A percentile compares a stretch with the other conserved stretches of the same genome.
Conservation (phyloP, 2,797 vertebrate genomes). For the Bryconaethiops microstoma region DNA sequence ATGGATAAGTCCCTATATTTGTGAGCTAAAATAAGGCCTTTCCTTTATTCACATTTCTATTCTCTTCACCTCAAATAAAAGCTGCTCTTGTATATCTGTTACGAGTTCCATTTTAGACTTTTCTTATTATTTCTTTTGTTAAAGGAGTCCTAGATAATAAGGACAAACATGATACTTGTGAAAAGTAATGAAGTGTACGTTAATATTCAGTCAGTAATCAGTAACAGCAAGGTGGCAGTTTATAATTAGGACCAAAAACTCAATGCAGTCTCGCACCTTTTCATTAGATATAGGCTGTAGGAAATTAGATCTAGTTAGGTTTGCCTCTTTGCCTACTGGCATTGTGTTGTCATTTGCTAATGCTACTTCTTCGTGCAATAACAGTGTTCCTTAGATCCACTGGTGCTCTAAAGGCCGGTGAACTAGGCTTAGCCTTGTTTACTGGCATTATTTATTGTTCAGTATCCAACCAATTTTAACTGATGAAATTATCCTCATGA, state of each 20-base stretch:
- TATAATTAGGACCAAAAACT: conserved; percentile 46
- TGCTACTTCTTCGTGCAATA: conserved; percentile 46
- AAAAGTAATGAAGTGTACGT: conserved; percentile 13
- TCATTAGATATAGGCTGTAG: conserved; percentile 37
- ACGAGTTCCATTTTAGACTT: conserved; percentile 4
- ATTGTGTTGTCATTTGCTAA: conserved; percentile 29
- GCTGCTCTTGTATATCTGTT: conserved; percentile 36
- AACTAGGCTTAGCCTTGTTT: conserved; percentile 34
- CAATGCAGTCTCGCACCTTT: conserved; percentile 33
- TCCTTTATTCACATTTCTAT: conserved; percentile 4
- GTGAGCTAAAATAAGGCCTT: conserved; percentile 5
- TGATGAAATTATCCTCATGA: conserved; percentile 21
- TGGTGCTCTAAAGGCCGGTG: conserved; percentile 44
- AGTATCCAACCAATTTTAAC: conserved; percentile 32
- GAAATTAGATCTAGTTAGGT: conserved; percentile 16
- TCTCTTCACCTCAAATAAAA: conserved; percentile 36
- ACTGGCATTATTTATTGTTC: conserved; percentile 25
- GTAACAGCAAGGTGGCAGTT: not conserved
- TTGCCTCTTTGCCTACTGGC: conserved; percentile 13
- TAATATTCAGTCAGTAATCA: conserved; percentile 16
- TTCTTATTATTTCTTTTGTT: conserved; percentile 1
- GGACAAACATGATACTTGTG: conserved; percentile 20
- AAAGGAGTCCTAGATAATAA: not conserved
- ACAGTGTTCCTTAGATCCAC: conserved; percentile 44
- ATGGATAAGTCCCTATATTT: not conserved